A percentile compares a stretch with the other conserved stretches of the same genome.
phyloP scores from a whole-genome alignment of 1,140 invertebrate genomes.

The Cydia strobilella region DNA sequence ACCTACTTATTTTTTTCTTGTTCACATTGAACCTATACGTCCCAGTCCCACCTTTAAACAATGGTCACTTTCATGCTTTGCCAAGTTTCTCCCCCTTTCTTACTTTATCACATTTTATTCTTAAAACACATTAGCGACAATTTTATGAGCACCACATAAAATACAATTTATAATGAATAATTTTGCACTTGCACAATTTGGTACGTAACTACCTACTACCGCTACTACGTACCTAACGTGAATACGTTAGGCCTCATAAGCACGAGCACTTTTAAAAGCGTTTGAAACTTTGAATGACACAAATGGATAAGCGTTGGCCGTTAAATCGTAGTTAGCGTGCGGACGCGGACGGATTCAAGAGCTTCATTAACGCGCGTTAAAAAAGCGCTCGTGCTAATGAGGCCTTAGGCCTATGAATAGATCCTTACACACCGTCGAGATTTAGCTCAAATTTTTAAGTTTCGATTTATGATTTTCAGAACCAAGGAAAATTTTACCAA shows the following conservation, averaged over 20 bases:
- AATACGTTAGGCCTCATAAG: too few relatives aligned
- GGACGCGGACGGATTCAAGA: too few relatives aligned
- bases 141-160: not conserved
- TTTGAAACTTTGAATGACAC: too few relatives aligned
- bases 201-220: not conserved
- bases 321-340: too few relatives aligned
- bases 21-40: not conserved
- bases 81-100: conserved; percentile 55
- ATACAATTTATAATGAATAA: not conserved
- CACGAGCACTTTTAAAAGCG: too few relatives aligned
- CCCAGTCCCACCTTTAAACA: not conserved
- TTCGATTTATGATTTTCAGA: conserved; percentile 81
- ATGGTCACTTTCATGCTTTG: conserved; percentile 63
- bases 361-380: too few relatives aligned
- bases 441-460: conserved; percentile 35
- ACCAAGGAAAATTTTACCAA: conserved; percentile 92
- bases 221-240: not conserved
- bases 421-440: conserved; percentile 45
- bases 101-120: conserved; percentile 40
- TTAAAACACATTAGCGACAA: conserved; percentile 46
- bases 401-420: too few relatives aligned
- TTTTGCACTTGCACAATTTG: conserved; percentile 42
- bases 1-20: not conserved
- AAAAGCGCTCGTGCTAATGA: too few relatives aligned
- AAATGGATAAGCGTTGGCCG: too few relatives aligned